These are phyloP conservation scores for Merluccius polli DNA, from an alignment of 2,797 vertebrate species.

Conservation along the genomic window DNA sequence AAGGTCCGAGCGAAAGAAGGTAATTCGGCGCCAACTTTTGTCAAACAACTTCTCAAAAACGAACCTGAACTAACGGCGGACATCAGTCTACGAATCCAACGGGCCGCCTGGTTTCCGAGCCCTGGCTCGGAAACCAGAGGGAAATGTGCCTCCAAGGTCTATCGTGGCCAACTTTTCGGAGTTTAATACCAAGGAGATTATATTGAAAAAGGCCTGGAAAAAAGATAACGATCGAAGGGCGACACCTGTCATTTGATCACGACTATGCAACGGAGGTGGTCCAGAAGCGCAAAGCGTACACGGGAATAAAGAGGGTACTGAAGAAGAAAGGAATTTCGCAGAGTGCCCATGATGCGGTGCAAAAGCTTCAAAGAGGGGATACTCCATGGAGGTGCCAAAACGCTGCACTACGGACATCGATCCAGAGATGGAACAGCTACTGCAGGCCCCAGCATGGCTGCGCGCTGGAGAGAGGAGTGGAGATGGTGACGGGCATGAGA, in stretches of 20 bases:
- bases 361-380: slow-evolving; percentile 7
- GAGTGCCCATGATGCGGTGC: neutral
- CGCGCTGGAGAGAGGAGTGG: neutral
- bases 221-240: neutral
- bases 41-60: neutral
- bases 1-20: neutral
- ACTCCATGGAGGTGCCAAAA: neutral
- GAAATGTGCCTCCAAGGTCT: no score
- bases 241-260: neutral
- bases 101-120: neutral
- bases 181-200: neutral
- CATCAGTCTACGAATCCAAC: neutral
- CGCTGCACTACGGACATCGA: no score
- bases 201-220: neutral
- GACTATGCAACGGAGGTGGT: neutral
- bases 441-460: neutral
- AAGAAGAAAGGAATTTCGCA: slow-evolving; percentile 22
- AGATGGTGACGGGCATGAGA: neutral
- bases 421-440: no score
- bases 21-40: neutral
- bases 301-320: slow-evolving; percentile 6
- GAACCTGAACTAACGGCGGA: neutral
- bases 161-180: neutral
- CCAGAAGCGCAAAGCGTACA: neutral
- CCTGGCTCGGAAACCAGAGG: neutral